Evolutionary conservation across 2,797 vertebrate species (phyloP), one percentile per base, ranked within the genome.

Genomic region (Dryobates pubescens): DNA sequence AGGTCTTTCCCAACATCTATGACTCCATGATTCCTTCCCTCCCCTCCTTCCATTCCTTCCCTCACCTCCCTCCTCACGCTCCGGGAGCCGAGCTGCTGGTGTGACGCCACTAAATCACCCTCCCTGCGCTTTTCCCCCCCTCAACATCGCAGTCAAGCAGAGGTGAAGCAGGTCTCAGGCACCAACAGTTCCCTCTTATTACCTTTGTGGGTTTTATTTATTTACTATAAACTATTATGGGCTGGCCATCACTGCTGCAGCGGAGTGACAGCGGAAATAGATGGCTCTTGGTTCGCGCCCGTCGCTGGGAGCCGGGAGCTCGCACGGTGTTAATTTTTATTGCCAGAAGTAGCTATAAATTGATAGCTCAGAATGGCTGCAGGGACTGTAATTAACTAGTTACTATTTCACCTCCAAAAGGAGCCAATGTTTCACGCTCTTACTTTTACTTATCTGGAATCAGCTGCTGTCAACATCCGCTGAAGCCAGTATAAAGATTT

Each of bases 401-500:
- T 97, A 97, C 94, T 97, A 92, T 97, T 98, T 98, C 96, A 95
- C 96, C 96, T 98, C 95, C 95, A 96, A 97, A 97, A 98, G 97
- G 96, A 97, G 97, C 96, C 96, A 94, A 97, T 97, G 96, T 88
- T 97, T 97, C 96, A 97, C 86, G 53, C 86, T 96, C 96, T 94
- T 96, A 96, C 95, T 97, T 97, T 97, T 96, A 97, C 97, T 97
- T 97, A 97, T 97, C 97, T 95, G 87, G 93, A 97, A 97, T 98
- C 97, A 97, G 96, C 94, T 32, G 94, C 96, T 97, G 97, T 98
- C 97, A 97, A 94, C 96, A 96, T 96, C 84, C 49, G 45, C 95
- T 96, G 93, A 94, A 96, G 96, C 96, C 96, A n/a, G 34, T 97
- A 97, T 98, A 97, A 97, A 97, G 97, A 98, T 98, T 98, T 97